Percentiles rank a stretch among this genome's conserved stretches.
These are phyloP conservation scores for Drosophila affinis DNA, from an alignment of 2,888 invertebrate species.

Conservation along the genomic window DNA sequence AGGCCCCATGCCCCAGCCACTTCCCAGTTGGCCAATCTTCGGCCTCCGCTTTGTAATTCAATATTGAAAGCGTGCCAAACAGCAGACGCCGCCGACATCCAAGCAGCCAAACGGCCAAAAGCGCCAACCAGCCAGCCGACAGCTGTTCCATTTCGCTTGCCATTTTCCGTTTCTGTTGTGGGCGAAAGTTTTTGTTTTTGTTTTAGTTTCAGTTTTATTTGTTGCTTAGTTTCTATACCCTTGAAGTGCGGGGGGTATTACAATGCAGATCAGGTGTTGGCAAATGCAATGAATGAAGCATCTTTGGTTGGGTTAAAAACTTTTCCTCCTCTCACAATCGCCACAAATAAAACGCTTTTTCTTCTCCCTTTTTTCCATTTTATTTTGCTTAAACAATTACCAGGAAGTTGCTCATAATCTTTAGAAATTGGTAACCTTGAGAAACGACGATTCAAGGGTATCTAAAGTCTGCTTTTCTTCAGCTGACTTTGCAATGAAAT, in stretches of 20 bases:
- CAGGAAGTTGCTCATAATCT: not conserved
- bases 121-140: conserved; percentile 30
- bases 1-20: conserved; percentile 19
- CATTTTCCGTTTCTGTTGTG: conserved; percentile 60
- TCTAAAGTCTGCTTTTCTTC: not conserved
- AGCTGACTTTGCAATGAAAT: conserved; percentile 21
- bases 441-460: not conserved
- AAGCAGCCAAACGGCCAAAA: not conserved
- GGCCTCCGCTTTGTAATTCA: conserved; percentile 58
- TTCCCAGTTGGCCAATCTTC: conserved; percentile 54
- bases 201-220: conserved; percentile 40
- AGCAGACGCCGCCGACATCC: conserved; percentile 5
- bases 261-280: not conserved
- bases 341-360: not conserved
- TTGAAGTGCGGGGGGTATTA: not conserved
- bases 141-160: conserved; percentile 74
- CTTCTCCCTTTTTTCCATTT: too few relatives aligned
- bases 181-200: conserved; percentile 65
- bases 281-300: too few relatives aligned
- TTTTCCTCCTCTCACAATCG: not conserved
- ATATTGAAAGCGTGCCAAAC: conserved; percentile 77
- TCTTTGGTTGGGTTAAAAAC: not conserved
- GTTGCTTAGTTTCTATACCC: conserved; percentile 17
- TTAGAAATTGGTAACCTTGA: too few relatives aligned
- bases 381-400: too few relatives aligned